A percentile compares a stretch with the other conserved stretches of the same genome.
phyloP scores from a whole-genome alignment of 2,888 invertebrate genomes.

The Zaprionus obscuricornis region DNA sequence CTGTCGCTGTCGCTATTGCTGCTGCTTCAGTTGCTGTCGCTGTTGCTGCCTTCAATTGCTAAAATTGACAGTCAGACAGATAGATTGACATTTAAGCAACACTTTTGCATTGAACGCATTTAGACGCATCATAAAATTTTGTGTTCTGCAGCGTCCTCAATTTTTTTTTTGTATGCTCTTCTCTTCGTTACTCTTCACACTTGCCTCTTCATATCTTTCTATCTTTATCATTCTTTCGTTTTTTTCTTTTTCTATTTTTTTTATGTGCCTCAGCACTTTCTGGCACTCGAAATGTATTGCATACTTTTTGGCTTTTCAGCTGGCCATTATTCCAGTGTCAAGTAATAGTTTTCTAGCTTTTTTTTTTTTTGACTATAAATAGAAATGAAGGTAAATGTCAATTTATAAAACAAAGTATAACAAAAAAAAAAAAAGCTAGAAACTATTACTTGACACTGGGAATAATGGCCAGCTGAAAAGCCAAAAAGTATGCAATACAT shows the following conservation, averaged over 20 bases:
- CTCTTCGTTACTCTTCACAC: background rate
- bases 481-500: conserved; percentile 64
- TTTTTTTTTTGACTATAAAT: too few species aligned
- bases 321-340: conserved; percentile 1
- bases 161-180: background rate
- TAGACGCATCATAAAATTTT: conserved; percentile 73
- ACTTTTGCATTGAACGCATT: conserved; percentile 72
- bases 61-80: conserved; percentile 73
- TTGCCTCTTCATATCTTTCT: too few species aligned
- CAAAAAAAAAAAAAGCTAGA: too few species aligned
- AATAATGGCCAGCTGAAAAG: conserved; percentile 44
- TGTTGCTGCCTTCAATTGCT: conserved; percentile 68
- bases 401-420: too few species aligned
- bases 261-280: conserved; percentile 64
- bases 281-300: conserved; percentile 49
- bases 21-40: conserved; percentile 7
- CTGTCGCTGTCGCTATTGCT: conserved; percentile 1
- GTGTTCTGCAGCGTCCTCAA: conserved; percentile 36
- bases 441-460: background rate
- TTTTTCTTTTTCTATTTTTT: conserved; percentile 47
- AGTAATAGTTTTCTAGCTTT: too few species aligned
- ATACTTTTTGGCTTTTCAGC: conserved; percentile 66
- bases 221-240: too few species aligned
- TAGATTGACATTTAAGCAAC: conserved; percentile 80
- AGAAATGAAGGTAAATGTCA: too few species aligned